Evolutionary conservation across 2,113 vertebrate species (phyloP), one percentile per base, ranked within the genome.

Genomic region (Pungitius pungitius): DNA sequence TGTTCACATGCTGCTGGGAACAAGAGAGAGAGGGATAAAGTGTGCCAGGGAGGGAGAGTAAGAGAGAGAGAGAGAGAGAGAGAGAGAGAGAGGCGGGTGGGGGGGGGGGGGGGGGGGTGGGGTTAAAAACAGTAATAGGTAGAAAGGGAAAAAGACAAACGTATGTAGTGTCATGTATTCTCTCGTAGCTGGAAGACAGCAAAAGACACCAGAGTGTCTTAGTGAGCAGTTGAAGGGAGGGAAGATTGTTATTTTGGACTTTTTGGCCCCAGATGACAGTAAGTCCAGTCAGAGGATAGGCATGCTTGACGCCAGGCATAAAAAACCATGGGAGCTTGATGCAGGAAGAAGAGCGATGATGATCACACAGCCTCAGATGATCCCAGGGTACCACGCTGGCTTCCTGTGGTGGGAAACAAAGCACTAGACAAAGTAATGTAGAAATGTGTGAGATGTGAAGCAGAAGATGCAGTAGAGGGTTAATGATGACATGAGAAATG

Each of bases 1-100:
- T 77, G 83, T 92, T 94, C 91, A 92, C 89, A 93, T 89, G 83
- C 88, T 91, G 84, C 88, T 93, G 92, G 93, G 92, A 94, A 93
- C 59, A 20, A 80, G 76, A 64, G 69, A 62, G 57, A 52, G 70
- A 67, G 64, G 57, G 51, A 35, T 22, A 57, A 35, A 35, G 33
- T 35, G 33, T 35, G 33, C 33, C 33, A 35, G 33, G 33, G 33
- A 35, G 33, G 33, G 70, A 52, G 58, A 60, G 45, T 54, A 49
- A 69, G 61, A 42, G 42, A 49, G 30, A 47, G 22, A 74, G 52
- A 62, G 49, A 59, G 39, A 54, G 43, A 79, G 40, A 76, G n/a
- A 42, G 0, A 49, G 49, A 20, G 27, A 47, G 45, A 22, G 47
- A 51, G 47, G 45, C 13, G 42, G 8, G 72, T 49, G 55, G 57